Conservation (phyloP, 2,888 invertebrate species). For the Empis stercorea region DNA sequence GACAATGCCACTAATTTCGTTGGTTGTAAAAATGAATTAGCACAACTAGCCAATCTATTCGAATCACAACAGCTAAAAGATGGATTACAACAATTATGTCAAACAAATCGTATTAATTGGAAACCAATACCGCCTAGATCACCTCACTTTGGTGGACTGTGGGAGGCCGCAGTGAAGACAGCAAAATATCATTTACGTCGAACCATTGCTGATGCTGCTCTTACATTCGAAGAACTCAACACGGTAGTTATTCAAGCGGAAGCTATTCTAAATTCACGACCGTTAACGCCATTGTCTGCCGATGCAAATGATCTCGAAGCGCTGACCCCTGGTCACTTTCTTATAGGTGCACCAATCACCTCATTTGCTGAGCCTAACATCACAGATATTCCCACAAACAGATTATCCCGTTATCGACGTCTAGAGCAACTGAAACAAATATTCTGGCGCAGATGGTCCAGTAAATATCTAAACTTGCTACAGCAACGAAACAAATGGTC, state of each 20-base stretch:
- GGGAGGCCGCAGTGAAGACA: constrained; percentile 14
- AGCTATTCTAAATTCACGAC: constrained; percentile 16
- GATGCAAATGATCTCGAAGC: constrained; percentile 13
- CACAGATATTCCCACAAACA: neutral
- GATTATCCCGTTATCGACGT: neutral
- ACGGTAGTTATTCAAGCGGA: constrained; percentile 14
- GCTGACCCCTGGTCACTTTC: neutral
- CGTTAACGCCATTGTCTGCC: constrained; percentile 11
- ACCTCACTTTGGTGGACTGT: constrained; percentile 13
- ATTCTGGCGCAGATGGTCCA: neutral
- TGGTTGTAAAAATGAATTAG: constrained; percentile 4
- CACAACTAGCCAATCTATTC: neutral
- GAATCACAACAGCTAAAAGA: no score
- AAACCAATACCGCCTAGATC: constrained; percentile 12
- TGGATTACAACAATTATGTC: neutral
- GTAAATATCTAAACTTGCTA: neutral
- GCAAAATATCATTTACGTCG: constrained; percentile 11
- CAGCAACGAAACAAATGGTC: neutral
- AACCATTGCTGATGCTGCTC: constrained; percentile 7
- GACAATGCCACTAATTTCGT: constrained; percentile 10
- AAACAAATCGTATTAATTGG: constrained; percentile 4
- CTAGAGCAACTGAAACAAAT: neutral
- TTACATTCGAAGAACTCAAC: constrained; percentile 12
- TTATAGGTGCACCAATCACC: neutral
- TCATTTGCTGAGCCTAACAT: neutral